Conservation (phyloP, 1,140 invertebrate species). For the Pissodes strobi region DNA sequence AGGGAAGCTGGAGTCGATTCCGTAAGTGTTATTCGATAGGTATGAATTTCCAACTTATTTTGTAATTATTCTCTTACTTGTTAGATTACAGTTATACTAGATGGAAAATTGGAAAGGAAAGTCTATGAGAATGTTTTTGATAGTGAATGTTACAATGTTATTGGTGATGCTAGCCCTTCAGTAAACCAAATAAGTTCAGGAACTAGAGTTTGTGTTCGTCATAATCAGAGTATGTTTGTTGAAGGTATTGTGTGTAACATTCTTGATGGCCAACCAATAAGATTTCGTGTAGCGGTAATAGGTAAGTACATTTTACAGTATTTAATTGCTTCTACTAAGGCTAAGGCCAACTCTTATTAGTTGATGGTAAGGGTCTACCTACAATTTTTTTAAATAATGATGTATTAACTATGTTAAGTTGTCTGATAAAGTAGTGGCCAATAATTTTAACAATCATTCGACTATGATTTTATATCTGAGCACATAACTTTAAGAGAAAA, state of each 20-base stretch:
- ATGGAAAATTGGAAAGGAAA: constrained; percentile 65
- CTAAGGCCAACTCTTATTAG: too few relatives aligned
- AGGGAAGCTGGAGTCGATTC: constrained; percentile 62
- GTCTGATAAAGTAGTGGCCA: too few relatives aligned
- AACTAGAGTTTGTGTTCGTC: constrained; percentile 59
- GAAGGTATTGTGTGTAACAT: constrained; percentile 82
- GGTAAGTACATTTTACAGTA: constrained; percentile 34
- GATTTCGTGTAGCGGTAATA: constrained; percentile 77
- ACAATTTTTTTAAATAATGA: too few relatives aligned
- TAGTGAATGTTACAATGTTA: constrained; percentile 81
- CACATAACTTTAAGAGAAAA: too few relatives aligned
- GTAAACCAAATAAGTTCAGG: constrained; percentile 68
- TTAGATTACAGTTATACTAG: constrained; percentile 77
- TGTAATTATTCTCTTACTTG: neutral
- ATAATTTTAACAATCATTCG: too few relatives aligned
- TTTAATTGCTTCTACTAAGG: too few relatives aligned
- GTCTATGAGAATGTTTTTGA: constrained; percentile 73
- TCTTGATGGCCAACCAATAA: constrained; percentile 66
- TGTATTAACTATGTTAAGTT: too few relatives aligned
- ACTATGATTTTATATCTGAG: too few relatives aligned
- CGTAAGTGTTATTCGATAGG: constrained; percentile 47
- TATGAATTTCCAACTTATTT: neutral
- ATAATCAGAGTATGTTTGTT: constrained; percentile 71
- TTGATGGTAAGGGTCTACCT: too few relatives aligned
- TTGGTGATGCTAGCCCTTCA: constrained; percentile 90